These are phyloP conservation scores for Ceratina calcarata DNA, from an alignment of 1,140 invertebrate genomes.

Conservation along the genomic window DNA sequence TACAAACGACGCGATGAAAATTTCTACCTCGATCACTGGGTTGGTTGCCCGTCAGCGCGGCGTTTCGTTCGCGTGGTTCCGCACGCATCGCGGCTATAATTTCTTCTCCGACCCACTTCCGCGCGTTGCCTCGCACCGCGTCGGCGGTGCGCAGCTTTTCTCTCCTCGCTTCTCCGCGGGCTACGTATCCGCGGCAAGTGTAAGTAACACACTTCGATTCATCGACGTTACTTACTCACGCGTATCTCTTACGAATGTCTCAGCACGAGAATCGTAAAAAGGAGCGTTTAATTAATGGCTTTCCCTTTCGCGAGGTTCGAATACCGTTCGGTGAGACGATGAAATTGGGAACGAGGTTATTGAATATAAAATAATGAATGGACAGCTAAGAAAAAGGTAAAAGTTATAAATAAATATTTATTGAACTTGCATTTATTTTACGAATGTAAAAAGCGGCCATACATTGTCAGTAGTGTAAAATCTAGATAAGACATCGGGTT, in stretches of 20 bases:
- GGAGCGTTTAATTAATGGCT: not conserved
- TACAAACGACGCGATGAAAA: conserved; percentile 45
- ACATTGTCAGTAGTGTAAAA: not conserved
- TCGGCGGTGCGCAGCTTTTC: conserved; percentile 27
- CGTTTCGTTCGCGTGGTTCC: conserved; percentile 36
- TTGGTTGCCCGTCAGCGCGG: not conserved
- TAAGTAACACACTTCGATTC: conserved; percentile 49
- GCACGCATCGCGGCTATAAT: conserved; percentile 37
- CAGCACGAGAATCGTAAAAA: not conserved
- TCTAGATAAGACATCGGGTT: not conserved
- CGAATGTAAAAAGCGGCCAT: not conserved
- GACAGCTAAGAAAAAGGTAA: too few species aligned
- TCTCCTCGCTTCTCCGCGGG: not conserved
- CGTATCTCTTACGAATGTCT: conserved; percentile 21
- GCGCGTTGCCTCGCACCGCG: not conserved
- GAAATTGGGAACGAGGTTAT: not conserved
- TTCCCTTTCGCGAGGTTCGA: not conserved
- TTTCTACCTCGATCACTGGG: conserved; percentile 45
- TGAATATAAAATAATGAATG: not conserved
- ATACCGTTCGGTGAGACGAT: not conserved
- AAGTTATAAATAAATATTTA: too few species aligned
- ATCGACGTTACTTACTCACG: not conserved
- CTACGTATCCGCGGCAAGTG: conserved; percentile 29
- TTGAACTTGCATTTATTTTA: too few species aligned
- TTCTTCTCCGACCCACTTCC: conserved; percentile 52